phyloP scores from a whole-genome alignment of 2,113 vertebrate genomes.

The Peucedramus taeniatus region DNA sequence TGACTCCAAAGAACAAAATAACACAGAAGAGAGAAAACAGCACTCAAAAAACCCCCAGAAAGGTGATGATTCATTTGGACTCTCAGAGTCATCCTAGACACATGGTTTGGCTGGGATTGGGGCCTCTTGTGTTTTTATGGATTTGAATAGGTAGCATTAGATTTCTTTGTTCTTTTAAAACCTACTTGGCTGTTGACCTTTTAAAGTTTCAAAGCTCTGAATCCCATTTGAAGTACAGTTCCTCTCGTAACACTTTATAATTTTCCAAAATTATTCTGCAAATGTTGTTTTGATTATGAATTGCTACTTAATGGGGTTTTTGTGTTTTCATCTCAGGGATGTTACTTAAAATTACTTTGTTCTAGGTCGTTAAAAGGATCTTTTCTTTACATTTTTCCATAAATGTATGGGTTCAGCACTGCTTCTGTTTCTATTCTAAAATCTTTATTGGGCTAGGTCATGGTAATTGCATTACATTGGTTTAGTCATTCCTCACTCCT shows the following conservation, averaged over 20 bases:
- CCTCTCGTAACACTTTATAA: neutral
- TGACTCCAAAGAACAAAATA: slow-evolving; percentile 24
- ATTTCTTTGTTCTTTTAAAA: slow-evolving; percentile 35
- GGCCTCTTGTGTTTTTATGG: neutral
- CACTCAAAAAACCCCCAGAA: neutral
- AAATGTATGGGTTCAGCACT: neutral
- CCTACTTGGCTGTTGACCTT: neutral
- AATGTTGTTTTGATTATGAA: neutral
- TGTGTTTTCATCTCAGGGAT: neutral
- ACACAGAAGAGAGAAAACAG: neutral
- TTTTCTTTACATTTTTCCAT: neutral
- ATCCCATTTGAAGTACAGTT: neutral
- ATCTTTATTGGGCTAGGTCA: neutral
- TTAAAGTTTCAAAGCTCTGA: slow-evolving; percentile 17
- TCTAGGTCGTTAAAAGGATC: neutral
- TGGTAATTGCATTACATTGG: neutral
- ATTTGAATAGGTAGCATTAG: neutral
- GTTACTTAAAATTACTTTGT: neutral
- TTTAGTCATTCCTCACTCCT: neutral
- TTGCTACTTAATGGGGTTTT: neutral
- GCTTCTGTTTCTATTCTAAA: neutral
- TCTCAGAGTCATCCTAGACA: neutral
- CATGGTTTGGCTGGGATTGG: neutral
- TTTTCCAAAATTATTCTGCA: neutral
- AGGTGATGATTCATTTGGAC: slow-evolving; percentile 62